Conservation (phyloP, 2,113 vertebrate species). For the Nanorana parkeri region DNA sequence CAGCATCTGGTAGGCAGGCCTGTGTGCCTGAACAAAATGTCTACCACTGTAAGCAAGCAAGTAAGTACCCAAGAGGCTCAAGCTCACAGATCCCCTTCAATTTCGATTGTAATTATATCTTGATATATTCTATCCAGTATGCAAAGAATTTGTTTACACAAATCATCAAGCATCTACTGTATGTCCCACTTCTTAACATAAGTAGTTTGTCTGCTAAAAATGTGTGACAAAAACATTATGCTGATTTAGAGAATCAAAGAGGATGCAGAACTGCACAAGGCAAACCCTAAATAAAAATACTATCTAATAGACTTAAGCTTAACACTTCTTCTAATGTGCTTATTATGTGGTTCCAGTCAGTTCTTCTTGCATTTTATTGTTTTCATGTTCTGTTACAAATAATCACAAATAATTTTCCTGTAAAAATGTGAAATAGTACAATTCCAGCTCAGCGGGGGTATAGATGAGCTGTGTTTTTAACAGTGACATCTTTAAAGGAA, state of each 20-base stretch:
- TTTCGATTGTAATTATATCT: too few species aligned
- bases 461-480: slow-evolving; percentile 36
- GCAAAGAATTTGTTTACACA: too few species aligned
- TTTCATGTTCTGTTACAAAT: not conserved
- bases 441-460: slow-evolving; percentile 25
- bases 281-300: not conserved
- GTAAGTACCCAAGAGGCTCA: not conserved
- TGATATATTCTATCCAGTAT: too few species aligned
- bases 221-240: not conserved
- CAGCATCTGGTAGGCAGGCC: too few species aligned
- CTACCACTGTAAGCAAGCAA: not conserved
- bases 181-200: not conserved
- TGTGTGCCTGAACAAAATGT: too few species aligned
- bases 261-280: not conserved
- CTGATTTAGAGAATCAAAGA: not conserved
- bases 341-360: not conserved
- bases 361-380: not conserved
- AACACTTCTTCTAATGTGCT: not conserved
- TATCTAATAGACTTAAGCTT: not conserved
- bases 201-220: not conserved
- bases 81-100: not conserved
- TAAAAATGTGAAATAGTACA: slow-evolving; percentile 17
- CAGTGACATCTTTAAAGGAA: slow-evolving; percentile 17
- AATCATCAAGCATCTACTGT: too few species aligned
- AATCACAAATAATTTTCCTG: slow-evolving; percentile 16